phyloP scores from a whole-genome alignment of 1,140 invertebrate genomes.

The Penaeus indicus region DNA sequence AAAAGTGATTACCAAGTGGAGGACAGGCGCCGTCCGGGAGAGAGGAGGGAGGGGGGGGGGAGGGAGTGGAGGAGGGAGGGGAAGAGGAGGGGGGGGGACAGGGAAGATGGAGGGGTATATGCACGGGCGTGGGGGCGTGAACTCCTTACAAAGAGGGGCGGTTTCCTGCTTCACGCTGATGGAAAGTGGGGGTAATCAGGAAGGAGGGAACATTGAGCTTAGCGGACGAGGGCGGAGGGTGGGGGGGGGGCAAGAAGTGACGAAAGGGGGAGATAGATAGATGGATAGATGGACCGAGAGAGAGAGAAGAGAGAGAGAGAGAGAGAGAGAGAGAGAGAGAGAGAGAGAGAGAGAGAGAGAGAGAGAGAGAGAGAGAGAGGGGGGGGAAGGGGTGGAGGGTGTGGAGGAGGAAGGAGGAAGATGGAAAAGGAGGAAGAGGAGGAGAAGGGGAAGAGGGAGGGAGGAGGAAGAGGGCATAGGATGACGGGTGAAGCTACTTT shows the following conservation, averaged over 20 bases:
- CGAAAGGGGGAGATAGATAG: neutral
- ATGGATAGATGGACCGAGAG: neutral
- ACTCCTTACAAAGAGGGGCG: neutral
- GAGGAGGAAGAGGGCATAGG: too few relatives aligned
- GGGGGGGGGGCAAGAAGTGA: neutral
- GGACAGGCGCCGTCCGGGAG: neutral
- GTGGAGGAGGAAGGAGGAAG: neutral
- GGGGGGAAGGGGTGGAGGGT: neutral
- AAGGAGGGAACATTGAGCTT: neutral
- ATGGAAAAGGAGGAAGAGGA: neutral
- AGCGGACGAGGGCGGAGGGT: neutral
- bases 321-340: neutral
- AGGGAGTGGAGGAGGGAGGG: neutral
- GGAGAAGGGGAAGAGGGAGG: neutral
- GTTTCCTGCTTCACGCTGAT: neutral
- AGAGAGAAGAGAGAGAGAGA: too few relatives aligned
- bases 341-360: neutral
- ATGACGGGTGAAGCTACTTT: neutral
- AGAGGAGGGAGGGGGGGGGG: neutral
- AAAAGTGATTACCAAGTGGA: too few relatives aligned
- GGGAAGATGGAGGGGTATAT: neutral
- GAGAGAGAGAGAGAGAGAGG: neutral
- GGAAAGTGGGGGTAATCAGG: neutral
- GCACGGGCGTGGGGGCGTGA: neutral
- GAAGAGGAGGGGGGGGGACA: neutral